Conservation (phyloP, 2,888 invertebrate species). For the Hypomecis atomaria region DNA sequence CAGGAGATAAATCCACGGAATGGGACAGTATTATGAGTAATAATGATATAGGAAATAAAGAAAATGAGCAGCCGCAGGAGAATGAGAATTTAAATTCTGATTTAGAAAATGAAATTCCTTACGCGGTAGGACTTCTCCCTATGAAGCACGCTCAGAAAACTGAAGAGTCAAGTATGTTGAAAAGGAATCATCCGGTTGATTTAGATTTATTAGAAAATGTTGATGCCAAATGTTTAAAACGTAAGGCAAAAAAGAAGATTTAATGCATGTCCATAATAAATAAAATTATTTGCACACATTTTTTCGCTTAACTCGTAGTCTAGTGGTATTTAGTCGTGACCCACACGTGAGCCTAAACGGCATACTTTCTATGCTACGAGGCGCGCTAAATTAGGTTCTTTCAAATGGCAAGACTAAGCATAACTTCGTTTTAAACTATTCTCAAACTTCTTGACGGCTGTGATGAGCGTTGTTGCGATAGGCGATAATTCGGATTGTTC, state of each 20-base stretch:
- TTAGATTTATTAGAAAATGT: constrained; percentile 59
- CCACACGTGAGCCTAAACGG: too few relatives aligned
- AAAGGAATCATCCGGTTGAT: constrained; percentile 62
- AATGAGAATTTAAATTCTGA: constrained; percentile 49
- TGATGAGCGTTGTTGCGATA: too few relatives aligned
- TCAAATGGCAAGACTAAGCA: too few relatives aligned
- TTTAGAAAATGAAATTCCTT: constrained; percentile 71
- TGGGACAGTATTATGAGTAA: constrained; percentile 56
- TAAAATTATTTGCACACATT: background rate
- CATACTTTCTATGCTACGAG: too few relatives aligned
- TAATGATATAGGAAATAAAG: constrained; percentile 52
- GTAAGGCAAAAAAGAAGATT: constrained; percentile 75
- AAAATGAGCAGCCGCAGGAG: constrained; percentile 51
- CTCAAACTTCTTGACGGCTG: too few relatives aligned
- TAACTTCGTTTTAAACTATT: too few relatives aligned
- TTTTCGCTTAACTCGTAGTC: too few relatives aligned
- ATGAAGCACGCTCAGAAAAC: constrained; percentile 62
- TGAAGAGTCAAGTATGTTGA: constrained; percentile 60
- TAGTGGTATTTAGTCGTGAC: too few relatives aligned
- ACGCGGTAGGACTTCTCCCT: constrained; percentile 76
- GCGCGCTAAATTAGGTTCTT: too few relatives aligned
- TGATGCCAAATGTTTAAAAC: constrained; percentile 76
- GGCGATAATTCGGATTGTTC: too few relatives aligned
- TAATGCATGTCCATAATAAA: constrained; percentile 23
- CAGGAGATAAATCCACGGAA: constrained; percentile 51